Base-by-base conservation (phyloP, 2,113 vertebrate species). In the Pangasianodon hypophthalmus region DNA sequence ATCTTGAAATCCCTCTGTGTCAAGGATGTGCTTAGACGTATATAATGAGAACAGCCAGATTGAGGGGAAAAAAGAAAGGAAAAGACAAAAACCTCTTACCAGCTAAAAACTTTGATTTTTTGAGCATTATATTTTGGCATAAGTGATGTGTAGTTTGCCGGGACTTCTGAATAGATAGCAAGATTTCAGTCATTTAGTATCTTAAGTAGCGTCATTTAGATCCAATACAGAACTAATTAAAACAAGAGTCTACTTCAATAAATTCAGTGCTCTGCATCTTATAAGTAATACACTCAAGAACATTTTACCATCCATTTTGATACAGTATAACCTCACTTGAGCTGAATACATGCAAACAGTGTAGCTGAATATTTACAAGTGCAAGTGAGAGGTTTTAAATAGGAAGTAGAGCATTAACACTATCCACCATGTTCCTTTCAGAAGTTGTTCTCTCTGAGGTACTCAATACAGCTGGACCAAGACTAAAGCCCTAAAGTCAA, bases 1-100 rank as follows among this genome's bases (percentile, higher is more conserved):
- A 95, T 94, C 94, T 95, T 92, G 84, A 92, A 88, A 86, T 82
- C 80, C 82, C 84, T 84, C 73, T 37, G 62, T 69, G 88, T 86
- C 88, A 86, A 89, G 84, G 58, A 90, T 90, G 84, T 90, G 75
- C 84, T 67, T 64, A 86, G 84, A 90, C 24, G 60, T 90, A 52
- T 86, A 62, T 89, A 89, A 89, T 89, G 73, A 89, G 88, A 79
- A 86, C 21, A 64, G 88, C 11, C 77, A 32, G 56, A 54, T 64
- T 32, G 67, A 62, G 6, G 16, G 16, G 8, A 29, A 89, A 85
- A 69, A 81, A 29, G 37, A 79, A 60, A 56, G 10, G 44, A 80
- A 60, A 88, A 58, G 64, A 58, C 1, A 41, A 52, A 84, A 88
- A 73, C 6, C 50, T 71, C 54, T 46, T 58, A 56, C 3, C 13